Evolutionary conservation across 2,113 vertebrate genomes (phyloP).

Genomic region (Micromys minutus): DNA sequence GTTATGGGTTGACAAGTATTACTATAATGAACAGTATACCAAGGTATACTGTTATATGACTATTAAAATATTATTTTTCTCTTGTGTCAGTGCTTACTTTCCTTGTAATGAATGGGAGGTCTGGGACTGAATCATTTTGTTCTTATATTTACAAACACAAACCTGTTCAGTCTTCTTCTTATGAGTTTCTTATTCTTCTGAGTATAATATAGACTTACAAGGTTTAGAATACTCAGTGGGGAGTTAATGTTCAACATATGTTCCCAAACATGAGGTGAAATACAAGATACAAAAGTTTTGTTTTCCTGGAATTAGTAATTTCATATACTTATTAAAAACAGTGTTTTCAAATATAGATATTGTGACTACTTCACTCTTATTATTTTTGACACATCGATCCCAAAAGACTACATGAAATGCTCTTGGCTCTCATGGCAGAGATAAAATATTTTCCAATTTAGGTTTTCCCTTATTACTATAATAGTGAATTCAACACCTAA

Average conservation of each 20-base stretch:
- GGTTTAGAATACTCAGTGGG: background rate
- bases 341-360: background rate
- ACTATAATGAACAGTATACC: background rate
- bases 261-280: background rate
- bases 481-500: background rate
- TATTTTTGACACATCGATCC: background rate
- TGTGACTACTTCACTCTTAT: background rate
- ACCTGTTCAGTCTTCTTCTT: background rate
- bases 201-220: background rate
- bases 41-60: background rate
- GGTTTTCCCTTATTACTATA: background rate
- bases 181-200: background rate
- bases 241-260: constrained; percentile 42
- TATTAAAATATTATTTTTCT: constrained; percentile 37
- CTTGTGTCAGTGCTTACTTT: background rate
- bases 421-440: background rate
- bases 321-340: constrained; percentile 5
- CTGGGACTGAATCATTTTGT: background rate
- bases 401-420: background rate
- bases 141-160: background rate
- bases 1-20: background rate
- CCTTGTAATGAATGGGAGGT: background rate
- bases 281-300: background rate
- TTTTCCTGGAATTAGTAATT: background rate
- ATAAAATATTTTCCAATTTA: background rate